phyloP scores from a whole-genome alignment of 2,113 vertebrate species.

The Tor tambroides region DNA sequence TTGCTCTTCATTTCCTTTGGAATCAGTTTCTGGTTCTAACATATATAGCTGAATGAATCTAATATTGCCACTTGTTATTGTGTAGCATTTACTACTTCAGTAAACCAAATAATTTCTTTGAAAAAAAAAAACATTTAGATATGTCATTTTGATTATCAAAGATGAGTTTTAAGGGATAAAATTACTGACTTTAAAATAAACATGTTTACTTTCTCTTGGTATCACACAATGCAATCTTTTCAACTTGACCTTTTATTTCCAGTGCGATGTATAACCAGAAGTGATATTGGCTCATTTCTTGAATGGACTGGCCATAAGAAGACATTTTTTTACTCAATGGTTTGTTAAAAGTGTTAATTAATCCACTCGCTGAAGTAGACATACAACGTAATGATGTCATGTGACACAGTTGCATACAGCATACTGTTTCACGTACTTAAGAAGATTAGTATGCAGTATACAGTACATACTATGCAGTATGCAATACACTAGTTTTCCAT shows the following conservation, averaged over 20 bases:
- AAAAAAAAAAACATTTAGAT: background rate
- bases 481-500: background rate
- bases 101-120: too few relatives aligned
- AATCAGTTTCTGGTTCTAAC: too few relatives aligned
- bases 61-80: background rate
- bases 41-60: background rate
- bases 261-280: background rate
- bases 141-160: background rate
- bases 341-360: background rate
- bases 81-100: background rate
- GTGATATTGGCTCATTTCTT: background rate
- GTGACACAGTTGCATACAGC: background rate
- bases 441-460: background rate
- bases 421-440: background rate
- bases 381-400: background rate
- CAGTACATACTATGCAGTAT: background rate
- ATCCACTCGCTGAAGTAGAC: background rate
- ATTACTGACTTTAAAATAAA: background rate
- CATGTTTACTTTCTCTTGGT: background rate
- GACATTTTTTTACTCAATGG: background rate
- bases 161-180: background rate
- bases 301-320: background rate
- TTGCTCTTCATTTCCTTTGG: too few relatives aligned
- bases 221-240: background rate
- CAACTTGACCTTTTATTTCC: background rate